A percentile compares a stretch with the other conserved stretches of the same genome.
phyloP scores from a whole-genome alignment of 1,140 invertebrate species.

The Anoplophora glabripennis region DNA sequence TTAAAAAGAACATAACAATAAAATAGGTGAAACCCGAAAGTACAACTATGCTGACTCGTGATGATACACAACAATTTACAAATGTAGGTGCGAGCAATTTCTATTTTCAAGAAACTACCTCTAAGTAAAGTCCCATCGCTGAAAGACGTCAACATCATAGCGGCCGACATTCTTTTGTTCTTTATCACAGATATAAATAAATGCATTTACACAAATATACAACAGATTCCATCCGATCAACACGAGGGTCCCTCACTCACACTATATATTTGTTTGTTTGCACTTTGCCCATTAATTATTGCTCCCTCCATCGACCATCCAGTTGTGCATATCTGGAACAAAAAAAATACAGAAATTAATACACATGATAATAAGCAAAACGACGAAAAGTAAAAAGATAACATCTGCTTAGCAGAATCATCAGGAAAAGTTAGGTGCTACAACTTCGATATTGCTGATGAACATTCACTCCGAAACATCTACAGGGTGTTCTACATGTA shows the following conservation, averaged over 20 bases:
- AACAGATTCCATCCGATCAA: slow-evolving; percentile 39
- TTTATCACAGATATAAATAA: slow-evolving; percentile 66
- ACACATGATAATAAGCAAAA: neutral
- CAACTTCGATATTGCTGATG: too few relatives aligned
- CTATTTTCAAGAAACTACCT: slow-evolving; percentile 28
- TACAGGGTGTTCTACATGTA: too few relatives aligned
- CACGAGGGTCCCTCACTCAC: slow-evolving; percentile 25
- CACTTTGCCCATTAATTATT: slow-evolving; percentile 43
- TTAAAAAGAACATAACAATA: slow-evolving; percentile 39
- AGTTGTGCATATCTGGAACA: slow-evolving; percentile 31
- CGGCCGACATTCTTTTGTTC: slow-evolving; percentile 40
- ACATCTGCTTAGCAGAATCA: too few relatives aligned
- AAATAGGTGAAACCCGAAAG: slow-evolving; percentile 33
- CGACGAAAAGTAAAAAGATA: neutral
- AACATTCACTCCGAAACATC: too few relatives aligned
- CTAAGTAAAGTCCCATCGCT: slow-evolving; percentile 24
- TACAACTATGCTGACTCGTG: slow-evolving; percentile 28
- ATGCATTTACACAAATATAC: slow-evolving; percentile 55
- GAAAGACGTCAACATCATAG: slow-evolving; percentile 15
- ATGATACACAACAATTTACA: slow-evolving; percentile 41
- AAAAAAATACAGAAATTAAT: slow-evolving; percentile 8
- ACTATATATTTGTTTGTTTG: slow-evolving; percentile 35
- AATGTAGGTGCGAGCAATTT: slow-evolving; percentile 40
- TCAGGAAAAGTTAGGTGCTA: too few relatives aligned
- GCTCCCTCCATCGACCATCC: slow-evolving; percentile 3